Evolutionary conservation across 37 sponge, comb jelly and placozoan species (phyloP), one percentile per base, ranked within the genome.

Genomic region (Diacarnus erythraeanus): DNA sequence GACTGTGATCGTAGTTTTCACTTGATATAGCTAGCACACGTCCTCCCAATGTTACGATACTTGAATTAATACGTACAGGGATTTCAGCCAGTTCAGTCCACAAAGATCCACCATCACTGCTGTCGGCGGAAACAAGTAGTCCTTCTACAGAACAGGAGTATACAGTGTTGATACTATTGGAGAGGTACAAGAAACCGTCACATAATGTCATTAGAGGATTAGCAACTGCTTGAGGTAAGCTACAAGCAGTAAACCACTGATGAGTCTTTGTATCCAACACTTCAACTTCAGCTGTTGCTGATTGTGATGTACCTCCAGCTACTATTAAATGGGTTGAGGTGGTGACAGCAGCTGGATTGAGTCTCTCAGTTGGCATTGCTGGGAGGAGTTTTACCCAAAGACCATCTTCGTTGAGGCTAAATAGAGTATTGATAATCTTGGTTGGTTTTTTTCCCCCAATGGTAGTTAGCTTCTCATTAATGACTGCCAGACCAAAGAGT

Each of bases 301-400:
- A 25, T 8, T 65, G 33, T 1, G 15, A 1, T 40, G 41, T 37
- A 21, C 75, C 75, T 30, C 75, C 75, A 6, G 59, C 75, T 5
- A 74, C 75, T 36, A 74, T 27, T 26, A 74, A 58, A 10, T 51
- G 58, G 22, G 8, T 22, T 2, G 38, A 27, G 31, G 75, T 74
- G 35, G 58, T 56, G 37, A 31, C 58, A 23, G 58, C 30, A 2
- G 75, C 56, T 22, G 57, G 35, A 12, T 8, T 21, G 1, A 21
- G 8, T 10, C 75, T 57, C 33, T 8, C 21, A 4, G 56, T 57
- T 26, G 75, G 56, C 75, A 74, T 74, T n/a, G 75, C 58, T n/a
- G 75, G 75, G 6, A 74, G 42, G 18, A 23, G 9, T 27, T 74
- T 36, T 15, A 27, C 35, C 75, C 75, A 74, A 12, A 5, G 1